Evolutionary conservation across 1,140 invertebrate genomes (phyloP), one percentile per base, ranked within the genome.

Genomic region (Rhagoletis pomonella): DNA sequence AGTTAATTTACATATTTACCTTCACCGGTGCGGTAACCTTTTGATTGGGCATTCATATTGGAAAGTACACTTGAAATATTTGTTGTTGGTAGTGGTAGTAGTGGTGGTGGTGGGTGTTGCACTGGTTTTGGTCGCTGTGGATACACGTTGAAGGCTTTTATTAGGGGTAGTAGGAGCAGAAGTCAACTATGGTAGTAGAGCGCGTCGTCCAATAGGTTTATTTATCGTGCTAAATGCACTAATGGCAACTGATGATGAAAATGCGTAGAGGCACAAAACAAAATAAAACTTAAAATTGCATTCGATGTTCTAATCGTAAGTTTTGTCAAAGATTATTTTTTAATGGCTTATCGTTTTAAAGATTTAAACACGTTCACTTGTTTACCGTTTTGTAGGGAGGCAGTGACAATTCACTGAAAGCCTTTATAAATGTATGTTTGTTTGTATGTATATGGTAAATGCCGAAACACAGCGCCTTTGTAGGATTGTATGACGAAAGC

Each of bases 11-110:
- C n/a, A n/a, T 62, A 87, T 55, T 87, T 88, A 88, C 88, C 88
- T 87, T 88, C 88, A 55, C 91, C 91, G n/a, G 90, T 90, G 88
- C 91, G 91, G 89, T 92, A 92, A 89, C 89, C 91, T 89, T 92
- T 92, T 85, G 91, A 92, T 90, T 92, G 91, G 77, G 91, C 90
- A 89, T 92, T 92, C 91, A 92, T 92, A 62, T 88, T 92, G 89
- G 90, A 90, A 90, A 91, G 90, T 88, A 81, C 89, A 81, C 47
- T 44, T 29, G 42, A 47, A 87, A 87, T 62, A 87, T 67, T 73
- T 81, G 89, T 89, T 42, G 47, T 84, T 88, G 87, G 90, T 90
- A 91, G 88, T 91, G 89, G 88, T 88, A 88, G 44, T 88, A 87
- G 88, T 88, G 87, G 87, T 85, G 84, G 85, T 47, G 86, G 39